Conservation (phyloP, 2,888 invertebrate genomes). For the Idaea straminata region DNA sequence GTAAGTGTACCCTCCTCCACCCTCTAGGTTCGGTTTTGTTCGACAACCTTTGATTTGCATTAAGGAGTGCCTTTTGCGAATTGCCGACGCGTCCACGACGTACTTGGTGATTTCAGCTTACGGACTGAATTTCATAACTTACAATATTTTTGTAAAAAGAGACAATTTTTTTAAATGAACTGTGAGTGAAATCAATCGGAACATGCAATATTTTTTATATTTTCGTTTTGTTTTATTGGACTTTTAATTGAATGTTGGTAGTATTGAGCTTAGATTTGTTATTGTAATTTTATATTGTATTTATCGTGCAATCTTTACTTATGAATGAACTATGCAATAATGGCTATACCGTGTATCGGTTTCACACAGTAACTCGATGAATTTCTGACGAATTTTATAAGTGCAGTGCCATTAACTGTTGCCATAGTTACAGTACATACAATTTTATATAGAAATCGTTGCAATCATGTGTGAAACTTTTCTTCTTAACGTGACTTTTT, state of each 20-base stretch:
- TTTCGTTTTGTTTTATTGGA: constrained; percentile 28
- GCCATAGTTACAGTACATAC: constrained; percentile 29
- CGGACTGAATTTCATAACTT: constrained; percentile 66
- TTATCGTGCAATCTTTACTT: constrained; percentile 48
- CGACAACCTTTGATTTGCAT: constrained; percentile 41
- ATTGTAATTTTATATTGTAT: constrained; percentile 49
- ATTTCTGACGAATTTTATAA: constrained; percentile 28
- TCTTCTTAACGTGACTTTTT: too few relatives aligned
- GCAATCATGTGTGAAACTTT: neutral
- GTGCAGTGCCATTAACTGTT: constrained; percentile 43
- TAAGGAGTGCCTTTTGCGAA: constrained; percentile 69
- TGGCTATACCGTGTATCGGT: constrained; percentile 23
- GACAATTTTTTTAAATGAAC: constrained; percentile 35
- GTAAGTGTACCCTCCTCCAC: constrained; percentile 34
- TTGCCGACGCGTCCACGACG: constrained; percentile 33
- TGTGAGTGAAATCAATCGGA: constrained; percentile 28
- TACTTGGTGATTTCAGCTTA: constrained; percentile 53
- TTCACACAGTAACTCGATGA: constrained; percentile 37
- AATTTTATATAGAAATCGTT: neutral
- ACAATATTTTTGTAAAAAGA: constrained; percentile 60
- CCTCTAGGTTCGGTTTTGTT: constrained; percentile 4
- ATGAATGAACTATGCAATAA: neutral
- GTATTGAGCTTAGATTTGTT: constrained; percentile 63
- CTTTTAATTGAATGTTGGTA: constrained; percentile 35
- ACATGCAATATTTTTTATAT: constrained; percentile 51